phyloP scores from a whole-genome alignment of 2,113 vertebrate genomes.

The Tricholaema leucomelas region DNA sequence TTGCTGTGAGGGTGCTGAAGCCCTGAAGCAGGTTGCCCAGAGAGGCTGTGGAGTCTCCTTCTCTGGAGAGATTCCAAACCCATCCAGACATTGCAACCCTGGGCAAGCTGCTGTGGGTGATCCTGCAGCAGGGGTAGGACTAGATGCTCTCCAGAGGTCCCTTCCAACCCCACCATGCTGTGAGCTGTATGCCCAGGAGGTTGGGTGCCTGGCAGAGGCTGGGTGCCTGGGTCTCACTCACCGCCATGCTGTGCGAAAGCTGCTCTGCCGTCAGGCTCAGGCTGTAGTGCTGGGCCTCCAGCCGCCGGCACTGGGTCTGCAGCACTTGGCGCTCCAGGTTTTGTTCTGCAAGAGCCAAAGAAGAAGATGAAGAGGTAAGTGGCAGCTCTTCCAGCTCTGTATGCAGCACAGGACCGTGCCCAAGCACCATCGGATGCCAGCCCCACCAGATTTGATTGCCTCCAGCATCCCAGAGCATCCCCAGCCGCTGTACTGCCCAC shows the following conservation, averaged over 20 bases:
- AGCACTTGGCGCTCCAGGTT: slow-evolving; percentile 93
- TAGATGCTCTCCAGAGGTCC: neutral
- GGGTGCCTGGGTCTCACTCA: slow-evolving; percentile 68
- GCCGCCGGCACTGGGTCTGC: slow-evolving; percentile 91
- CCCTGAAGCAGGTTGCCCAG: no score
- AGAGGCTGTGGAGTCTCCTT: no score
- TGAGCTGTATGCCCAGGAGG: neutral
- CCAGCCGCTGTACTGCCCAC: neutral
- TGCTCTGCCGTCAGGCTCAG: slow-evolving; percentile 94
- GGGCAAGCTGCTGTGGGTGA: neutral
- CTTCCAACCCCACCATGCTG: neutral
- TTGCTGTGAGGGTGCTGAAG: no score
- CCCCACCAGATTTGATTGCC: neutral
- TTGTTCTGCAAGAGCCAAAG: slow-evolving; percentile 83
- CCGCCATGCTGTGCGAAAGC: slow-evolving; percentile 96
- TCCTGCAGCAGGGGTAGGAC: neutral
- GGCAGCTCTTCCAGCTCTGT: rapidly evolving
- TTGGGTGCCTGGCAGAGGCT: neutral
- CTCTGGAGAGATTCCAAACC: neutral
- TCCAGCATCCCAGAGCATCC: neutral
- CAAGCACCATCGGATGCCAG: neutral
- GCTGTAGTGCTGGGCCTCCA: slow-evolving; percentile 96
- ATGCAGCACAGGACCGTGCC: rapidly evolving
- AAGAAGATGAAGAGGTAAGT: neutral
- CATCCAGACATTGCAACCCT: no score